phyloP scores from a whole-genome alignment of 2,888 invertebrate species.

The Callimorpha dominula region DNA sequence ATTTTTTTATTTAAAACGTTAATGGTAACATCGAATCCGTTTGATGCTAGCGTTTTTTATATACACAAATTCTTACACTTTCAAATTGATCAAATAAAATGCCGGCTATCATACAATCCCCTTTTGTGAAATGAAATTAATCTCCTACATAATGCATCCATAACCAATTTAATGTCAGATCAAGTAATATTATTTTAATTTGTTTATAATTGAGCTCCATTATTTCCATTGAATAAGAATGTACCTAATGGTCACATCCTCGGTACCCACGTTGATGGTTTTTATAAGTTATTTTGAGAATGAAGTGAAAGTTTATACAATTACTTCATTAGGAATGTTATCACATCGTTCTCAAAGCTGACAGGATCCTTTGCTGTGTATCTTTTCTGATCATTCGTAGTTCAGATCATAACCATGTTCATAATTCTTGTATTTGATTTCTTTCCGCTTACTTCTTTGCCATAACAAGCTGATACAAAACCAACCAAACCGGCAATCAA shows the following conservation, averaged over 20 bases:
- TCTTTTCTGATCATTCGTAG: constrained; percentile 67
- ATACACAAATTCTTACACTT: constrained; percentile 26
- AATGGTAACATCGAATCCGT: constrained; percentile 23
- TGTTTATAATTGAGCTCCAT: constrained; percentile 54
- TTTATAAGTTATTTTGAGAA: constrained; percentile 40
- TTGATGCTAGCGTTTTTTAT: constrained; percentile 38
- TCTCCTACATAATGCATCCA: constrained; percentile 39
- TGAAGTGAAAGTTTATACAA: constrained; percentile 37
- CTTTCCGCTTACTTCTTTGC: constrained; percentile 87
- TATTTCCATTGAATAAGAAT: constrained; percentile 48
- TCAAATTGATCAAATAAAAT: constrained; percentile 19
- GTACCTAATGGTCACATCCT: constrained; percentile 45
- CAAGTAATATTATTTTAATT: constrained; percentile 40
- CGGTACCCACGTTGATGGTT: constrained; percentile 34
- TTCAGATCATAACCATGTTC: constrained; percentile 77
- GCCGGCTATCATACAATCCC: constrained; percentile 28
- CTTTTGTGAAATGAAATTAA: constrained; percentile 28
- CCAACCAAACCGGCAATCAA: constrained; percentile 98
- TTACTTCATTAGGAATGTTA: constrained; percentile 16
- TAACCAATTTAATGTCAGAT: constrained; percentile 25
- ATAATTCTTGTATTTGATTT: constrained; percentile 84
- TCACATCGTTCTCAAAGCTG: constrained; percentile 44
- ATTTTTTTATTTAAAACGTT: constrained; percentile 26
- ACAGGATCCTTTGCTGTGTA: constrained; percentile 37
- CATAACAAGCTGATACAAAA: constrained; percentile 94